phyloP scores from a whole-genome alignment of 2,113 vertebrate genomes.

The Crocuta crocuta region DNA sequence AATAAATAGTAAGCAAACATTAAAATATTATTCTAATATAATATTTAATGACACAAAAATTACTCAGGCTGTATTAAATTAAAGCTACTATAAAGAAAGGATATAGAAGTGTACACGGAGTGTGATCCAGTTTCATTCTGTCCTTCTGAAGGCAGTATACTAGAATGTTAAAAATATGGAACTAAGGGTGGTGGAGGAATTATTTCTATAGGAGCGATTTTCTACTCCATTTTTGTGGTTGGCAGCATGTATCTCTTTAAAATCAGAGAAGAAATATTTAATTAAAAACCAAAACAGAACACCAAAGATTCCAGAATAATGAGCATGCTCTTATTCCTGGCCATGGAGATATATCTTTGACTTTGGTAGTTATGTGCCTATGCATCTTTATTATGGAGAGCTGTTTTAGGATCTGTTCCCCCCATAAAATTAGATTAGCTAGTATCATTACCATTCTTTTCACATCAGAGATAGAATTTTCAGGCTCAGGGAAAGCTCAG shows the following conservation, averaged over 20 bases:
- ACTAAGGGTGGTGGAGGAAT: neutral
- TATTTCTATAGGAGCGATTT: neutral
- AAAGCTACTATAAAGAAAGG: neutral
- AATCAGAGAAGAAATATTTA: neutral
- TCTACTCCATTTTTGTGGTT: neutral
- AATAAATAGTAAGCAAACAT: neutral
- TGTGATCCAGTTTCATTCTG: neutral
- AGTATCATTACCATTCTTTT: neutral
- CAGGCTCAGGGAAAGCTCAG: neutral
- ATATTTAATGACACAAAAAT: neutral
- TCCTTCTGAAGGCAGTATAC: neutral
- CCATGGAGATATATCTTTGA: neutral
- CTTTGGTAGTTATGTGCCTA: neutral
- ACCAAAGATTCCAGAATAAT: neutral
- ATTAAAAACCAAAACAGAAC: constrained; percentile 12
- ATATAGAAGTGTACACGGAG: neutral
- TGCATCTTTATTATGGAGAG: neutral
- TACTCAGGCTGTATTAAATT: neutral
- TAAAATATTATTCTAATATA: constrained; percentile 24
- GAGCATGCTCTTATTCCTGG: neutral
- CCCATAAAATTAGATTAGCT: neutral
- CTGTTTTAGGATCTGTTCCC: neutral
- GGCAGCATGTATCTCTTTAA: neutral
- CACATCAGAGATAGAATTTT: neutral
- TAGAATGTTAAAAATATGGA: neutral